phyloP scores from a whole-genome alignment of 2,888 invertebrate genomes.

The Blastobasis lacticolella region DNA sequence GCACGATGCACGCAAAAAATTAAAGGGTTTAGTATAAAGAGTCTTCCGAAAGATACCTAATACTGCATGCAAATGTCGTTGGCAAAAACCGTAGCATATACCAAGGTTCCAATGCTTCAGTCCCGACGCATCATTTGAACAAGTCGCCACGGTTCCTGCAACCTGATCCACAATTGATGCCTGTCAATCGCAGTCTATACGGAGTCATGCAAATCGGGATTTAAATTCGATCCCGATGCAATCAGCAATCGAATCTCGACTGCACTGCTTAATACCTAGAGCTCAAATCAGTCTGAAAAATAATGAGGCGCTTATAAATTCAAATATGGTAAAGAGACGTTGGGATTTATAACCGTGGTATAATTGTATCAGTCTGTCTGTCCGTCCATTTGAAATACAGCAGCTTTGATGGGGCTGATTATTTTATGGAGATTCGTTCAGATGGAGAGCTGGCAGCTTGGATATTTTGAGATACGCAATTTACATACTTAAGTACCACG shows the following conservation, averaged over 20 bases:
- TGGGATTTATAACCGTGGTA: constrained; percentile 37
- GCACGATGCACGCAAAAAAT: too few relatives aligned
- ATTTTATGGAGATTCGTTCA: constrained; percentile 16
- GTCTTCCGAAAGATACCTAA: too few relatives aligned
- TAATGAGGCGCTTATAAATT: constrained; percentile 11
- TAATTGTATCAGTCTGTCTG: constrained; percentile 37
- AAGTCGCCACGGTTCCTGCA: constrained; percentile 8
- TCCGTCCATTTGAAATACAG: constrained; percentile 15
- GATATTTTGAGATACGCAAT: not conserved
- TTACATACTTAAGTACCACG: too few relatives aligned
- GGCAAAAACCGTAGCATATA: not conserved
- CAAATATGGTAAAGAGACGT: constrained; percentile 32
- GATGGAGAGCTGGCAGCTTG: constrained; percentile 3
- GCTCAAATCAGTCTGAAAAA: too few relatives aligned
- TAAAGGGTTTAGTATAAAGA: too few relatives aligned
- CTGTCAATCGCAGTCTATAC: constrained; percentile 33
- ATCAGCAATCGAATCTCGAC: too few relatives aligned
- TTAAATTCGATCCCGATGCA: not conserved
- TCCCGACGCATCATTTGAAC: constrained; percentile 17
- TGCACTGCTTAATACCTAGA: too few relatives aligned
- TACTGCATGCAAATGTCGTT: too few relatives aligned
- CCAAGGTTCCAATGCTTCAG: constrained; percentile 2
- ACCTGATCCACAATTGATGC: constrained; percentile 35
- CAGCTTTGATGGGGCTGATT: constrained; percentile 16
- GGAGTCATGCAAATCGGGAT: constrained; percentile 25